phyloP scores from a whole-genome alignment of 1,140 invertebrate genomes.

The Gonatopus flavifemur region DNA sequence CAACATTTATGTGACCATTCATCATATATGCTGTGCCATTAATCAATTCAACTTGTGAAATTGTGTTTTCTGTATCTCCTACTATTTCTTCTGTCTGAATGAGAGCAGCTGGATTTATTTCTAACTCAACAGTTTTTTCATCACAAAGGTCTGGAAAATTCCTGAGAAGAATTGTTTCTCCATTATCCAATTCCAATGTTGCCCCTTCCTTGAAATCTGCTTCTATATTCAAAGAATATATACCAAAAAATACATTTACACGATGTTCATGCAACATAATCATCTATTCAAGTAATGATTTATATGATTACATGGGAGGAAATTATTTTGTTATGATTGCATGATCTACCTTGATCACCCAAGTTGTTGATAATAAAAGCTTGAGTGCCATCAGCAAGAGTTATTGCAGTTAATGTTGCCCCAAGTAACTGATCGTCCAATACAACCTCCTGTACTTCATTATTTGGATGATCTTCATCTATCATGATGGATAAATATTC shows the following conservation, averaged over 20 bases:
- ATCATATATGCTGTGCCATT: constrained; percentile 46
- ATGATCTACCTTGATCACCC: constrained; percentile 30
- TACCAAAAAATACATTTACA: background rate
- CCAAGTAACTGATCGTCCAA: constrained; percentile 40
- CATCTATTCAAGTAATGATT: background rate
- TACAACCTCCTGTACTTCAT: constrained; percentile 35
- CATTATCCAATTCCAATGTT: constrained; percentile 27
- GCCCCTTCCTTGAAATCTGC: constrained; percentile 23
- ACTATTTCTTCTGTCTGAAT: constrained; percentile 23
- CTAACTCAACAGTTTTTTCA: constrained; percentile 38
- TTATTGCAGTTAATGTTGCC: constrained; percentile 41
- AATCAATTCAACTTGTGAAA: constrained; percentile 40
- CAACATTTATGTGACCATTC: constrained; percentile 30
- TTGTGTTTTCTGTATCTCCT: constrained; percentile 27
- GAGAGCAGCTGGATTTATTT: constrained; percentile 33
- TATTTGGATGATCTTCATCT: constrained; percentile 32
- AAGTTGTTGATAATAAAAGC: constrained; percentile 44
- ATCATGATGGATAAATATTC: constrained; percentile 45
- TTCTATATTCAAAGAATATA: constrained; percentile 13
- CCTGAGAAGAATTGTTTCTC: constrained; percentile 36
- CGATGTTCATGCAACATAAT: background rate
- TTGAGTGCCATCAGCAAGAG: constrained; percentile 49
- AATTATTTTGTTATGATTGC: background rate
- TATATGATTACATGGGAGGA: background rate
- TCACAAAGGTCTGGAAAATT: constrained; percentile 35